Percentiles rank a stretch among this genome's conserved stretches.
Evolutionary conservation across 2,113 vertebrate genomes (phyloP).

Genomic region (Propithecus coquereli): DNA sequence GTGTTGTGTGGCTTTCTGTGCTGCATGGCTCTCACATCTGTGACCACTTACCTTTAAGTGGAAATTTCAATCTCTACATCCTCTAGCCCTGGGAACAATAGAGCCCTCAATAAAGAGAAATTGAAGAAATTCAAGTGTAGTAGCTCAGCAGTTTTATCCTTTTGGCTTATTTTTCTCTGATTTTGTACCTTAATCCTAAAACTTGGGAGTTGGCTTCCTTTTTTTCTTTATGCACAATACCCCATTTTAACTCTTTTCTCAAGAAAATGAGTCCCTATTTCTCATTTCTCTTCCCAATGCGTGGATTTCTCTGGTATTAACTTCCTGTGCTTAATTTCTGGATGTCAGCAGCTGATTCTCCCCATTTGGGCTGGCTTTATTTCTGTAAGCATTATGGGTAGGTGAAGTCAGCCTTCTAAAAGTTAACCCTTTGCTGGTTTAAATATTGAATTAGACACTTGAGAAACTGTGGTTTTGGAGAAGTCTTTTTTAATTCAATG

Average conservation of each 20-base stretch:
- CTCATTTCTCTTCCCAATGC: conserved; percentile 10
- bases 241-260: conserved; percentile 29
- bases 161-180: conserved; percentile 34
- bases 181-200: conserved; percentile 21
- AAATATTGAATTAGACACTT: not conserved
- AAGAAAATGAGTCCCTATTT: conserved; percentile 34
- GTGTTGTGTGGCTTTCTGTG: not conserved
- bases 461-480: not conserved
- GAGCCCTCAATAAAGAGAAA: conserved; percentile 13
- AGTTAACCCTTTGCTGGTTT: conserved; percentile 12
- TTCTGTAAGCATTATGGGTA: conserved; percentile 19
- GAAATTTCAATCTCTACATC: not conserved
- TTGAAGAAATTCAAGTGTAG: not conserved
- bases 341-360: not conserved
- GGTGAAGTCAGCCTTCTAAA: not conserved
- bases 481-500: not conserved
- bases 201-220: not conserved
- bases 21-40: not conserved
- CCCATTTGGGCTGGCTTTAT: not conserved
- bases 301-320: conserved; percentile 49
- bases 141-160: conserved; percentile 20
- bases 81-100: not conserved
- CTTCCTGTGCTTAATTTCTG: conserved; percentile 40
- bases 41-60: not conserved
- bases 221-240: not conserved